Evolutionary conservation across 2,113 vertebrate genomes (phyloP), one percentile per base, ranked within the genome.

Genomic region (Atlantisia rogersi): DNA sequence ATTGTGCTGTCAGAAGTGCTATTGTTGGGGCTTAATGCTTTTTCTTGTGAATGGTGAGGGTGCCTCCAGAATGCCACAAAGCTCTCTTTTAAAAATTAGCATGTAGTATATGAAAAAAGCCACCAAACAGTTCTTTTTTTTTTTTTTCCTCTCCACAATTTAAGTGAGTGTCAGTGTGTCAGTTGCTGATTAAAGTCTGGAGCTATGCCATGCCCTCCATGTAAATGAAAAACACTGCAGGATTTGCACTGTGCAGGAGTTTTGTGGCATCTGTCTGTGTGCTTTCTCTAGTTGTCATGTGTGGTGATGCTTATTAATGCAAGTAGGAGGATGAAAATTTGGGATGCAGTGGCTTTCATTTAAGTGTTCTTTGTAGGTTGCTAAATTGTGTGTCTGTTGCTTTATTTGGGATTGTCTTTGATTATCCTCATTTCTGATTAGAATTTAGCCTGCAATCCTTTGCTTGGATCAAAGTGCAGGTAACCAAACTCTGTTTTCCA

Each of bases 1-100:
- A 94, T 89, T 94, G 67, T 81, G 44, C 92, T 98, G 95, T 96
- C 88, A 87, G 88, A 86, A 97, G 75, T 42, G 75, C 86, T 89
- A 4, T 91, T 97, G 67, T 95, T 95, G 70, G 40, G 50, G 73
- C 69, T 94, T 55, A 53, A 95, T 73, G 75, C 91, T 87, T 92
- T 79, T 35, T 91, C 26, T 53, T 15, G 2, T 88, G 70, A 96
- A 73, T 86, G 56, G 68, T 56, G 80, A 93, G 91, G 88, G 69
- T 74, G 85, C 67, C 86, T 94, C 79, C 76, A 70, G 85, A 87
- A 94, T 86, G 76, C 44, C 62, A 69, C 74, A 76, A 67, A 83
- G 91, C 86, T 97, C 77, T 70, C 87, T 94, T 94, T 87, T 7
- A 62, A 84, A 89, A 48, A 85, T 25, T 29, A 83, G 4, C 5